phyloP scores from a whole-genome alignment of 2,888 invertebrate genomes.

The Cryptus viduatorius region DNA sequence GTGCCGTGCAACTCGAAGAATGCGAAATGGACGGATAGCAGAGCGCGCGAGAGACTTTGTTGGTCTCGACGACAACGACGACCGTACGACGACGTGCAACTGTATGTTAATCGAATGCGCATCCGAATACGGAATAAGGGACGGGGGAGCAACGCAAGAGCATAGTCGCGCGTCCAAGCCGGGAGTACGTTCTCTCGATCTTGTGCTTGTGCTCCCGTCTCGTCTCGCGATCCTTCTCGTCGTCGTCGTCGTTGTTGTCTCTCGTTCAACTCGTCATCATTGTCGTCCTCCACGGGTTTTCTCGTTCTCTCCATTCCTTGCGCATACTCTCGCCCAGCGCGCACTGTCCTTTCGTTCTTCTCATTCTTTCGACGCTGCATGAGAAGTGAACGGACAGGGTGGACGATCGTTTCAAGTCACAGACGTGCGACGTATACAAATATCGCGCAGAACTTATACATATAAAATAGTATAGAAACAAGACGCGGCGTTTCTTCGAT shows the following conservation, averaged over 20 bases:
- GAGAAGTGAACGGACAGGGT: conserved; percentile 73
- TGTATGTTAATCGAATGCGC: conserved; percentile 83
- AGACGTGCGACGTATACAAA: conserved; percentile 50
- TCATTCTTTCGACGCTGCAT: conserved; percentile 74
- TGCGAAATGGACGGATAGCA: conserved; percentile 79
- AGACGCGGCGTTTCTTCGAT: neutral
- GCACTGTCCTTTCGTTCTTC: conserved; percentile 24
- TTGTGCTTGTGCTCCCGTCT: conserved; percentile 32
- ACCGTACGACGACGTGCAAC: conserved; percentile 75
- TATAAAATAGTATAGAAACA: neutral
- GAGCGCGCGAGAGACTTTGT: conserved; percentile 67
- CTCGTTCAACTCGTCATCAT: conserved; percentile 68
- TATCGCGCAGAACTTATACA: conserved; percentile 39
- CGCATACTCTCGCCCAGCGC: conserved; percentile 22
- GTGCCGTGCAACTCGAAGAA: conserved; percentile 63
- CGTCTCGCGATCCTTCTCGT: conserved; percentile 71
- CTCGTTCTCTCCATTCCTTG: conserved; percentile 63
- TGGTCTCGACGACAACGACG: conserved; percentile 52
- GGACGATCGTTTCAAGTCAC: conserved; percentile 39
- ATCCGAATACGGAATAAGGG: conserved; percentile 82
- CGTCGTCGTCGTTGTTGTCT: conserved; percentile 64
- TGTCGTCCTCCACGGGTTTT: conserved; percentile 52
- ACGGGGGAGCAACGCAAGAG: conserved; percentile 69
- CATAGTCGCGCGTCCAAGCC: conserved; percentile 75
- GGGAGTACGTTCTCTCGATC: conserved; percentile 69